Percentiles rank a stretch among this genome's conserved stretches.
Conservation (phyloP, 2,797 vertebrate species). For the Bradypodion ventrale region DNA sequence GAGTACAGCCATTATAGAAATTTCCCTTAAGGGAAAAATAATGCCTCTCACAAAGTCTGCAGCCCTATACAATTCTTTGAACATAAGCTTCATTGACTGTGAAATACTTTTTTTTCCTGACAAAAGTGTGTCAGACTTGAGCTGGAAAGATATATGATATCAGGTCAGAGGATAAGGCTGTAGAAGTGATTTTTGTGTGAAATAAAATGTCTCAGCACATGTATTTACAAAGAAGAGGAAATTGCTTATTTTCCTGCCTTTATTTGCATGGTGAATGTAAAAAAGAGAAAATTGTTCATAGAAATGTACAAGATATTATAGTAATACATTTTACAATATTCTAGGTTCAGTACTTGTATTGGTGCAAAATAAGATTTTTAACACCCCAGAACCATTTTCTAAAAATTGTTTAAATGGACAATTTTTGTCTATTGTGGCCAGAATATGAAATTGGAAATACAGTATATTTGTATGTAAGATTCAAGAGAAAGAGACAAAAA, state of each 20-base stretch:
- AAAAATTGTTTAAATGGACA: background rate
- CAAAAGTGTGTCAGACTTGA: too few species aligned
- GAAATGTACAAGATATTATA: background rate
- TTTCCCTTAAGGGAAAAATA: background rate
- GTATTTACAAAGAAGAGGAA: background rate
- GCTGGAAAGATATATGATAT: too few species aligned
- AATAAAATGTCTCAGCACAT: background rate
- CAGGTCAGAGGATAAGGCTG: background rate
- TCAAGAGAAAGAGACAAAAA: too few species aligned
- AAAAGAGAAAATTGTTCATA: background rate
- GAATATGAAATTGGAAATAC: background rate
- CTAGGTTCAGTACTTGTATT: background rate
- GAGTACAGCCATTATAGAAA: background rate
- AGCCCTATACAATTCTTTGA: background rate
- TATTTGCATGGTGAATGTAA: background rate
- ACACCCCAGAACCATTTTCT: background rate
- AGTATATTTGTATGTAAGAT: background rate
- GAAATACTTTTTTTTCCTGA: background rate
- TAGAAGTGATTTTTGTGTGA: background rate
- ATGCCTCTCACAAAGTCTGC: background rate
- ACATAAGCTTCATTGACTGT: background rate
- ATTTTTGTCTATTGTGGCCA: background rate
- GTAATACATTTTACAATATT: constrained; percentile 6
- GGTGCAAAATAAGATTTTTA: constrained; percentile 5
- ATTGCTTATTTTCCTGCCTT: background rate